Base-by-base conservation (phyloP, 2,113 vertebrate genomes). In the Eulemur rufifrons region DNA sequence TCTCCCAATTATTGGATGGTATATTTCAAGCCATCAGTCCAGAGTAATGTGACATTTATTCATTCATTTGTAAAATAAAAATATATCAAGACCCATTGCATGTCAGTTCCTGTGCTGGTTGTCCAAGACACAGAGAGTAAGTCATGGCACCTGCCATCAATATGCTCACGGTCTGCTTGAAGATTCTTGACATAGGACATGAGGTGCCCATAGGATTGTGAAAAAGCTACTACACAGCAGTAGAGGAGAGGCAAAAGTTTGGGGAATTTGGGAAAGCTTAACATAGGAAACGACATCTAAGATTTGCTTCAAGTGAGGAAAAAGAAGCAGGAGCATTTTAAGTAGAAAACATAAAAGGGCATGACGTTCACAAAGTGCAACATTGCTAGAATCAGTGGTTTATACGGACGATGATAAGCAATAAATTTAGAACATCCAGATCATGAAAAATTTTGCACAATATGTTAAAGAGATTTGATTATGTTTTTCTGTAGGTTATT, bases 51-150 rank as follows among this genome's bases (percentile, higher is more conserved):
- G 71, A 71, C 39, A 73, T 54, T 93, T 78, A 85, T 59, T 80
- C 71, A 54, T 64, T 93, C 37, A 94, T 92, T 95, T 88, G 25
- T 83, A 54, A 95, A 96, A 68, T 77, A 59, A 87, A 94, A 56
- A 59, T 56, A 66, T 39, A 74, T 21, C 34, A 86, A 89, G 84
- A 68, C 8, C 12, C 6, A 23, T 23, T 17, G 0, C 17, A 10
- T 69, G 56, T 92, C 50, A 88, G 23, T 37, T 76, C 8, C 9
- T 21, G 2, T 27, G 42, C 17, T 71, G 47, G 10, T 76, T 69
- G 4, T 78, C 66, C 77, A 56, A 92, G 54, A 84, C 25, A 39
- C 14, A 27, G 59, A 63, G 2, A 83, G 21, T 45, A 86, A 69
- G 54, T 73, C 69, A 66, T n/a, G 23, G 37, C 45, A 74, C 17